Evolutionary conservation across 2,113 vertebrate genomes (phyloP), one percentile per base, ranked within the genome.

Genomic region (Axis porcinus): DNA sequence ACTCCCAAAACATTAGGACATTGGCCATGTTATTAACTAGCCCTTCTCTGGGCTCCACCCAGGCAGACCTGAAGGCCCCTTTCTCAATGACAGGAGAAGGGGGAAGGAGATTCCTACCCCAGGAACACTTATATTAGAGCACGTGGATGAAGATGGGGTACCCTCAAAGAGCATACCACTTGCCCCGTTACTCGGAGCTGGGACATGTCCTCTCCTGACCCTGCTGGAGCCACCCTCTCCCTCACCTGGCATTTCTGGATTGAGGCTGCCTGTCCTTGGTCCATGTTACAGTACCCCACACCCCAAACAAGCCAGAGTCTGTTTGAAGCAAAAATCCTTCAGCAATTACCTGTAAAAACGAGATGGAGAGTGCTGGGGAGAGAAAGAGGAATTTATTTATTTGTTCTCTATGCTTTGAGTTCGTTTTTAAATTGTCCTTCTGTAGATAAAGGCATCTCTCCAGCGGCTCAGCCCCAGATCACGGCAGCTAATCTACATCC

Each of bases 261-360:
- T 40, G 67, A 52, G 88, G 86, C 89, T 40, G 40, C 92, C 47
- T 16, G 52, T 76, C 88, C 54, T 36, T 43, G 64, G 58, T 67
- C 86, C 78, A 96, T 33, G 93, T 96, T 57, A 47, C 15, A 90
- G 79, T 60, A 79, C 40, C 79, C 84, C 62, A 97, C 1, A 52
- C 27, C 91, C 96, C 60, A 83, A 93, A 94, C 96, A 97, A 98
- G 97, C 90, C 57, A 84, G 92, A 97, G 76, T 57, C 4, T 50
- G 54, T 97, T 85, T 45, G 91, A 83, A 94, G 97, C 55, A 36
- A 94, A 97, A 97, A 95, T 97, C 92, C 62, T 94, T 96, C 87
- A 79, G 88, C 93, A 95, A 97, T 98, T 97, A 98, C 98, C 97
- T 98, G 96, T 86, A 92, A 97, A 97, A 94, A 95, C 43, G 54